Evolutionary conservation across 2,113 vertebrate genomes (phyloP).

Genomic region (Micronycteris hirsuta): DNA sequence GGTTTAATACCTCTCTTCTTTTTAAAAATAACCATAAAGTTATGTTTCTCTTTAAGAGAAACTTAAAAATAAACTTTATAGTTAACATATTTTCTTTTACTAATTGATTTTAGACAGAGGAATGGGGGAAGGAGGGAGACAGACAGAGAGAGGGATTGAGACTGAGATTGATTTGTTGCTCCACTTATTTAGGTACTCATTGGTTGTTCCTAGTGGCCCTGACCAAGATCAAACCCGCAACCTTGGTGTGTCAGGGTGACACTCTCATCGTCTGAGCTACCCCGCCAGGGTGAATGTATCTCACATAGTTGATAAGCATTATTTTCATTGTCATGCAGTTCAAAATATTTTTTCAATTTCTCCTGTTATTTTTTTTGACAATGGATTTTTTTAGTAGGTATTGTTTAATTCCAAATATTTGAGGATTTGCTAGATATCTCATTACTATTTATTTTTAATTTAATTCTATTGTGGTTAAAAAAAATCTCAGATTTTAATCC

Average conservation of each 20-base stretch:
- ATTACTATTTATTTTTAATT: neutral
- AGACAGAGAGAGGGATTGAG: too few species aligned
- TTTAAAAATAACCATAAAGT: neutral
- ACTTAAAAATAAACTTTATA: too few species aligned
- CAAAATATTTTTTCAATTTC: neutral
- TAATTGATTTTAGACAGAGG: too few species aligned
- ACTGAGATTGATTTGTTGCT: too few species aligned
- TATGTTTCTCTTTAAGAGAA: neutral
- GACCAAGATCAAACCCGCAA: too few species aligned
- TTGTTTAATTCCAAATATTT: neutral
- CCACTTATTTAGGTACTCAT: too few species aligned
- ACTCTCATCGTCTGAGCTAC: too few species aligned
- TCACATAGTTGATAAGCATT: neutral
- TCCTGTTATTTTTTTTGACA: neutral
- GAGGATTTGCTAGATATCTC: neutral
- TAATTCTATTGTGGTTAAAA: neutral
- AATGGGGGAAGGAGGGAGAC: too few species aligned
- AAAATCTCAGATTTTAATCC: neutral
- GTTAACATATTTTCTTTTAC: neutral
- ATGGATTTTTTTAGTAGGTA: neutral
- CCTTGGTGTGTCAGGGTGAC: too few species aligned
- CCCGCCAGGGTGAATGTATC: neutral
- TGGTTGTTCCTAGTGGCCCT: too few species aligned
- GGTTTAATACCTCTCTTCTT: neutral
- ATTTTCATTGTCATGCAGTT: neutral